Evolutionary conservation across 2,797 vertebrate species (phyloP), one percentile per base, ranked within the genome.

Genomic region (Bovichtus variegatus): DNA sequence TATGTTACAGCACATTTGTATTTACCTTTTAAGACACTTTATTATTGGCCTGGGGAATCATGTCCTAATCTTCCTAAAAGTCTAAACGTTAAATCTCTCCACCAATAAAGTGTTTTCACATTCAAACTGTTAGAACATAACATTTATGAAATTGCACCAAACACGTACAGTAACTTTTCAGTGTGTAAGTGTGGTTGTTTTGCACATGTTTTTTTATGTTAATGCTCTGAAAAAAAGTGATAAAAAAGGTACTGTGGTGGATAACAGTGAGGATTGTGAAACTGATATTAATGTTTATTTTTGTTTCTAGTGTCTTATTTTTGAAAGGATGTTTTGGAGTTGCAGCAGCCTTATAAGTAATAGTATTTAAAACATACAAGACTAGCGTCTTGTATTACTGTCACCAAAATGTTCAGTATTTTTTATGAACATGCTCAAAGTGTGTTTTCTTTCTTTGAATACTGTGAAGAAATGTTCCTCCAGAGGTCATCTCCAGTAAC

Each of bases 131-230:
- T 50, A 18, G 7, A 19, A n/a, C 2, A 46, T 21, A 0, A 12
- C 23, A 0, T 18, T 6, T 7, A 51, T 19, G 25, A 5, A 34
- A 10, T 15, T 8, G 2, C 38, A 19, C 31, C 31, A 29, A 62
- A 34, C 12, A 29, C 2, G 0, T 2, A 1, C 5, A 36, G 50
- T 51, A 38, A 51, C 0, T 1, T n/a, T 40, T 10, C 25, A 47
- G 46, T 21, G 51, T 46, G 27, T 57, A 7, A 9, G 2, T 70
- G 72, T 60, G 54, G 94, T 95, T 94, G 93, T 90, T 95, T 94
- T 95, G 97, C 96, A 97, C 97, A 21, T 3, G 18, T 63, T 6
- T 1, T 34, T 58, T 55, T 59, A 87, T 75, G 80, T 87, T 69
- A 36, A 18, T 80, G 46, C 59, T 71, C n/a, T 74, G 34, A 50